Percentiles rank a stretch among this genome's conserved stretches.
These are phyloP conservation scores for Chionoecetes opilio DNA, from an alignment of 1,140 invertebrate species.

Conservation along the genomic window DNA sequence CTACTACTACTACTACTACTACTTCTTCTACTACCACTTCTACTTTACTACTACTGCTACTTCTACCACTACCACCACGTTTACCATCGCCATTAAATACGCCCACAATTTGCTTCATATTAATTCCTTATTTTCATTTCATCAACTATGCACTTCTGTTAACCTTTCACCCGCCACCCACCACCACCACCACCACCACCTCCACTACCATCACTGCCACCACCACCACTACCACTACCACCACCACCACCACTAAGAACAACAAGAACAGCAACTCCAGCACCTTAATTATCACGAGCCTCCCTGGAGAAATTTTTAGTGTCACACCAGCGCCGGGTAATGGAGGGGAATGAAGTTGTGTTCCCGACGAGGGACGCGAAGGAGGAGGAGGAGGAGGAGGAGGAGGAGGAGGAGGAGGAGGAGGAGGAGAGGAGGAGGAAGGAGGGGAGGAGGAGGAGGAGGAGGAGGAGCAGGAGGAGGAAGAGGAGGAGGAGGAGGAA, in stretches of 20 bases:
- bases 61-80: background rate
- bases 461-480: background rate
- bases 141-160: too few relatives aligned
- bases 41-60: background rate
- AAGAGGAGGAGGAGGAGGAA: background rate
- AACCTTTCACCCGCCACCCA: background rate
- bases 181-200: too few relatives aligned
- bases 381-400: background rate
- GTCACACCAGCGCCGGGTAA: slow-evolving; percentile 66
- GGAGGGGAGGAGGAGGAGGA: background rate
- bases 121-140: background rate
- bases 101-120: background rate
- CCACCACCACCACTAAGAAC: slow-evolving; percentile 34
- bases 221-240: background rate
- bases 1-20: background rate
- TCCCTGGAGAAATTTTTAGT: slow-evolving; percentile 79
- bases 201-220: background rate
- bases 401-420: slow-evolving; percentile 15
- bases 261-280: background rate
- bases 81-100: background rate
- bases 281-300: slow-evolving; percentile 72
- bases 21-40: background rate
- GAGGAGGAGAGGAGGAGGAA: slow-evolving; percentile 21
- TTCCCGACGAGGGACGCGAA: background rate
- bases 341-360: slow-evolving; percentile 73